Evolutionary conservation across 1,140 invertebrate genomes (phyloP).

Genomic region (Phthorimaea operculella): DNA sequence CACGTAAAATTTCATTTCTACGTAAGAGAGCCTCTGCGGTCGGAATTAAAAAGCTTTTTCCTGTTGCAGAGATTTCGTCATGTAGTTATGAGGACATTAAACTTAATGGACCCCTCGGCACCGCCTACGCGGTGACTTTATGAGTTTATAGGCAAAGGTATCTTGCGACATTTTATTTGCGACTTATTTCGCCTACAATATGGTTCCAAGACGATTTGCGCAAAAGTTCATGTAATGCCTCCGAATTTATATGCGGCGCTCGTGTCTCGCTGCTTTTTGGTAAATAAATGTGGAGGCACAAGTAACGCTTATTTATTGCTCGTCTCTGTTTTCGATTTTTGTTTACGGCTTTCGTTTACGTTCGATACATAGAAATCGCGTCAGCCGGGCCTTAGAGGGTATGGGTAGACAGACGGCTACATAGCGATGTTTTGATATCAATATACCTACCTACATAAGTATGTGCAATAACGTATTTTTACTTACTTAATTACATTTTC

Average conservation of each 20-base stretch:
- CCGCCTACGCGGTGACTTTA: conserved; percentile 33
- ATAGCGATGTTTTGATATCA: no score
- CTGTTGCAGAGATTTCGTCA: conserved; percentile 46
- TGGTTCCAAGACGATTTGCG: not conserved
- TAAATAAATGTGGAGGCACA: conserved; percentile 1
- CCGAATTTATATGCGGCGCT: not conserved
- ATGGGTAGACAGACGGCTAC: no score
- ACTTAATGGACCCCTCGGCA: conserved; percentile 43
- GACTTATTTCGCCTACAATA: conserved; percentile 9
- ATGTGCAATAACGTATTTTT: no score
- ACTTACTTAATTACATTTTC: no score
- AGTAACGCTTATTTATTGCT: not conserved
- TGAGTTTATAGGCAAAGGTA: conserved; percentile 30
- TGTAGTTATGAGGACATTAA: conserved; percentile 51
- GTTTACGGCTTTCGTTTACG: not conserved
- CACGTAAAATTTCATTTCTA: conserved; percentile 1
- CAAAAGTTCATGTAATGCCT: conserved; percentile 4
- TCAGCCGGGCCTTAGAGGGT: no score
- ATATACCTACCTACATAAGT: no score
- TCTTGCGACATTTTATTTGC: conserved; percentile 32
- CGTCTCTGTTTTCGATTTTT: not conserved
- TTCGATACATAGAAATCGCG: no score
- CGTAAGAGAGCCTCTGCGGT: conserved; percentile 13
- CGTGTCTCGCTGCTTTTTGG: not conserved
- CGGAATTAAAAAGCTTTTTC: conserved; percentile 48